Evolutionary conservation across 2,113 vertebrate genomes (phyloP).

Genomic region (Lepus europaeus): DNA sequence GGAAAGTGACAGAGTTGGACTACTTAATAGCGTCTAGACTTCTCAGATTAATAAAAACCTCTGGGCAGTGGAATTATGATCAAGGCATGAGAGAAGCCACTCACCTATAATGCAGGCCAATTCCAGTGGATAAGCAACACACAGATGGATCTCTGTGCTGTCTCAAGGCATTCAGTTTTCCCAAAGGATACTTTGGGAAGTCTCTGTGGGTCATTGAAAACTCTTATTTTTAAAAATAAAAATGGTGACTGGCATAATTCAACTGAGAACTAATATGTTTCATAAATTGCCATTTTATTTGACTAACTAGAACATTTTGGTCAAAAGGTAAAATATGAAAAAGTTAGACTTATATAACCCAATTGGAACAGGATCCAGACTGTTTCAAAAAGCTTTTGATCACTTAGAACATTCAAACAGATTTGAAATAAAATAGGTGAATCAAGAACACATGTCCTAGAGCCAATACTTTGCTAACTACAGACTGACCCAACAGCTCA

Average conservation of each 20-base stretch:
- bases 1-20: not conserved
- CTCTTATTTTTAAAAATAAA: slow-evolving; percentile 6
- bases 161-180: not conserved
- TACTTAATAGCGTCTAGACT: not conserved
- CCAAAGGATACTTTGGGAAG: not conserved
- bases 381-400: slow-evolving; percentile 57
- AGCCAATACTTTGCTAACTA: not conserved
- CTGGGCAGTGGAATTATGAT: not conserved
- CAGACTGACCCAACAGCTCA: no score
- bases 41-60: not conserved
- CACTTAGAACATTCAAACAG: not conserved
- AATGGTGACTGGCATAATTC: not conserved
- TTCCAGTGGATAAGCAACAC: not conserved
- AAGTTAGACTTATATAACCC: slow-evolving; percentile 49
- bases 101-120: not conserved
- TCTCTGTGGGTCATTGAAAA: not conserved
- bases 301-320: slow-evolving; percentile 13
- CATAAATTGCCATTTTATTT: slow-evolving; percentile 56
- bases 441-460: not conserved
- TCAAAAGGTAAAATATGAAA: slow-evolving; percentile 49
- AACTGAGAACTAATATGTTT: slow-evolving; percentile 19
- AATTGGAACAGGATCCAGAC: not conserved
- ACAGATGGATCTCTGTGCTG: no score
- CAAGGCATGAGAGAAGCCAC: not conserved
- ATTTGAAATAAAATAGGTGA: not conserved